A percentile compares a stretch with the other conserved stretches of the same genome.
phyloP scores from a whole-genome alignment of 2,113 vertebrate species.

The Malurus elegans region DNA sequence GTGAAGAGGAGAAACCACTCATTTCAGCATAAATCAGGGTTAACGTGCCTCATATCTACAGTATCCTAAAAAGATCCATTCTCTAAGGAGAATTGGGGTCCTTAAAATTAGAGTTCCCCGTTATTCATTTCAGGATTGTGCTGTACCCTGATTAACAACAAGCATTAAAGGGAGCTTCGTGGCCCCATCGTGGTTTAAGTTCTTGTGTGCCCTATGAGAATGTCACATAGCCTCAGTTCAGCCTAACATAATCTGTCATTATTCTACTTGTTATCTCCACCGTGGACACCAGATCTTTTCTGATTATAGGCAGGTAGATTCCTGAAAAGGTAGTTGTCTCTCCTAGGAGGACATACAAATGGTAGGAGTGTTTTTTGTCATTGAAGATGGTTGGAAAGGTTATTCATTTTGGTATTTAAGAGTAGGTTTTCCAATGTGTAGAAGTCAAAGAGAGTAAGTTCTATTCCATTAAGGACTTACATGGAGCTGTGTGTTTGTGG shows the following conservation, averaged over 20 bases:
- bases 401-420: neutral
- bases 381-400: neutral
- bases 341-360: neutral
- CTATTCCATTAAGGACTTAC: neutral
- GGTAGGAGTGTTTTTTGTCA: neutral
- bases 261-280: neutral
- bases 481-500: conserved; percentile 16
- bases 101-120: neutral
- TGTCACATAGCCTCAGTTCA: neutral
- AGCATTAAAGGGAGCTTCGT: neutral
- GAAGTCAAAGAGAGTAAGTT: neutral
- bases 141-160: neutral
- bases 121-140: neutral
- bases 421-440: neutral
- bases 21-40: neutral
- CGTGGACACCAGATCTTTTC: neutral
- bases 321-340: neutral
- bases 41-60: neutral
- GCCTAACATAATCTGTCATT: neutral
- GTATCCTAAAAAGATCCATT: neutral
- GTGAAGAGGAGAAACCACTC: neutral
- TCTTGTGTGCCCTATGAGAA: neutral
- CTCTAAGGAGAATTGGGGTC: neutral
- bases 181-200: neutral
- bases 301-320: neutral